Evolutionary conservation across 2,113 vertebrate genomes (phyloP).

Genomic region (Lycocorax pyrrhopterus): DNA sequence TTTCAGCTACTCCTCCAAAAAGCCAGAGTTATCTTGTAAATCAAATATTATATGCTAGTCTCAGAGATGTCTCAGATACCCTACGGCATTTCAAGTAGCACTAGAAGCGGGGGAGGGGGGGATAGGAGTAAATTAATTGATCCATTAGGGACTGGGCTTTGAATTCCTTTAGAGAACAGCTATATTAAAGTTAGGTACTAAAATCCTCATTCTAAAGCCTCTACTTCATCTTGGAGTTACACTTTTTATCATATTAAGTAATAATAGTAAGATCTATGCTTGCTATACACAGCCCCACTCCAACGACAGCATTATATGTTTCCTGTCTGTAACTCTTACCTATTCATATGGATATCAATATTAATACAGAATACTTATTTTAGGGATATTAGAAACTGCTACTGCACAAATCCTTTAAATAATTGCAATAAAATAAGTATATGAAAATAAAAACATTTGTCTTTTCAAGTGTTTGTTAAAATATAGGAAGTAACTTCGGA

Average conservation of each 20-base stretch:
- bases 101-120: rapidly evolving
- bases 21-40: neutral
- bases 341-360: neutral
- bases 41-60: neutral
- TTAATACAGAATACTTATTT: neutral
- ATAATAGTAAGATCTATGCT: neutral
- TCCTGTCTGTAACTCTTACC: neutral
- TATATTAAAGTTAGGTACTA: neutral
- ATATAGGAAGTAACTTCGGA: neutral
- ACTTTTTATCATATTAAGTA: neutral
- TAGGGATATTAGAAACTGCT: neutral
- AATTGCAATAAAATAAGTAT: neutral
- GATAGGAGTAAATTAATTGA: neutral
- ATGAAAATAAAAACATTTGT: neutral
- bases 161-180: neutral
- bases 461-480: neutral
- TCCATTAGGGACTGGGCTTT: neutral
- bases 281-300: neutral
- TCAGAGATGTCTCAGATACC: neutral
- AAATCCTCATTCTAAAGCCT: neutral
- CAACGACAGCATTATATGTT: neutral
- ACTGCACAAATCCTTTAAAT: neutral
- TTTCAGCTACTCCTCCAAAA: neutral
- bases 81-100: neutral
- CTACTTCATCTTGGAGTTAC: neutral